Conservation (phyloP, 2,888 invertebrate genomes). For the Phlogophora meticulosa region DNA sequence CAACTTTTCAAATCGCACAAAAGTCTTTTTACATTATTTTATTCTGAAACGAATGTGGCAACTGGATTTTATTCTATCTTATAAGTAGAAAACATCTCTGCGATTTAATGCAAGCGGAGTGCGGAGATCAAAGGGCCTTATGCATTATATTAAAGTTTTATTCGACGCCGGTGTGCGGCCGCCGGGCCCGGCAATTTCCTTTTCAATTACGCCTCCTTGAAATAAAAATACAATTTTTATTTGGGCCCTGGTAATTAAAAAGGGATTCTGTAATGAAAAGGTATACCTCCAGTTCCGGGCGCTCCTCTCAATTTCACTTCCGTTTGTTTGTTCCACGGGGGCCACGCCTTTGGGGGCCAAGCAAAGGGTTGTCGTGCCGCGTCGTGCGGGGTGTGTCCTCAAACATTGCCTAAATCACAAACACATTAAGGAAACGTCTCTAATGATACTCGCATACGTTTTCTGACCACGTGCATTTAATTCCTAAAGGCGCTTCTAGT, state of each 20-base stretch:
- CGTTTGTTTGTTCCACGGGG: conserved; percentile 88
- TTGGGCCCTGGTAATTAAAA: conserved; percentile 90
- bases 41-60: conserved; percentile 60
- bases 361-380: conserved; percentile 84
- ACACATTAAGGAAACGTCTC: conserved; percentile 68
- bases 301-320: conserved; percentile 90
- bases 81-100: conserved; percentile 79
- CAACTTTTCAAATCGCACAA: conserved; percentile 58
- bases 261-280: conserved; percentile 91
- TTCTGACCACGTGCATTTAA: conserved; percentile 49
- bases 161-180: conserved; percentile 83
- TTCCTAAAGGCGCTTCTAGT: conserved; percentile 56
- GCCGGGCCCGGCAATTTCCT: conserved; percentile 88
- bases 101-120: conserved; percentile 86
- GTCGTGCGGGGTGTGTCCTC: conserved; percentile 77
- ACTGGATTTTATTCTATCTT: conserved; percentile 69
- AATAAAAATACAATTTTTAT: conserved; percentile 91
- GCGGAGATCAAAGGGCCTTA: conserved; percentile 90
- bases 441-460: conserved; percentile 54
- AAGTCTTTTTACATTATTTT: conserved; percentile 58
- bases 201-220: conserved; percentile 91
- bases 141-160: conserved; percentile 91
- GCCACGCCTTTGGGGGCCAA: conserved; percentile 85
- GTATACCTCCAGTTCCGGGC: conserved; percentile 89
- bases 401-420: conserved; percentile 77